phyloP scores from a whole-genome alignment of 53 echinoderm and acorn worm genomes.

The Hippasteria phrygiana region DNA sequence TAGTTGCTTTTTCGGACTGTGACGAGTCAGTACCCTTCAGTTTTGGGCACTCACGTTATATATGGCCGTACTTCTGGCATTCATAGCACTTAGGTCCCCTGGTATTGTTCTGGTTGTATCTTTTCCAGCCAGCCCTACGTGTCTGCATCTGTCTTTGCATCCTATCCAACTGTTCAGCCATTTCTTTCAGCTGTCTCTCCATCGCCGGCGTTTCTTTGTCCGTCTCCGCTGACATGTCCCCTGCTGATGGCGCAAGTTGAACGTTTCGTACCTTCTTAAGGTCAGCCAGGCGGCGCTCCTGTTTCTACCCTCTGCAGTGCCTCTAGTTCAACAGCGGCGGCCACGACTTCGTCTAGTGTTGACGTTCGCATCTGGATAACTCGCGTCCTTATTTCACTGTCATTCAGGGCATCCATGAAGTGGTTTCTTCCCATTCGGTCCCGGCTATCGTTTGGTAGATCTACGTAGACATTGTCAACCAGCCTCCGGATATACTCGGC shows the following conservation, averaged over 20 bases:
- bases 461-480: conserved; percentile 34
- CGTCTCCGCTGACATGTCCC: neutral
- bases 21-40: neutral
- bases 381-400: conserved; percentile 42
- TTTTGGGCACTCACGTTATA: conserved; percentile 46
- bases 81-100: conserved; percentile 36
- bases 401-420: conserved; percentile 61
- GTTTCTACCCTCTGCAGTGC: conserved; percentile 11
- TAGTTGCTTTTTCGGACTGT: neutral
- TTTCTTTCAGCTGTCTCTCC: neutral
- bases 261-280: neutral
- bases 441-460: neutral
- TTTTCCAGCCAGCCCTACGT: neutral
- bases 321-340: conserved; percentile 55
- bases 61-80: conserved; percentile 61
- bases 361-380: conserved; percentile 36
- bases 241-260: neutral
- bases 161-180: neutral
- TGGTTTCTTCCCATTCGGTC: conserved; percentile 50
- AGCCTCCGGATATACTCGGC: conserved; percentile 30
- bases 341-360: conserved; percentile 48
- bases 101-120: neutral
- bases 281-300: neutral
- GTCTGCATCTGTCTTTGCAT: neutral
- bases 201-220: neutral